These are phyloP conservation scores for Clarias pachynema DNA, from an alignment of 2,797 vertebrate species.

Conservation along the genomic window DNA sequence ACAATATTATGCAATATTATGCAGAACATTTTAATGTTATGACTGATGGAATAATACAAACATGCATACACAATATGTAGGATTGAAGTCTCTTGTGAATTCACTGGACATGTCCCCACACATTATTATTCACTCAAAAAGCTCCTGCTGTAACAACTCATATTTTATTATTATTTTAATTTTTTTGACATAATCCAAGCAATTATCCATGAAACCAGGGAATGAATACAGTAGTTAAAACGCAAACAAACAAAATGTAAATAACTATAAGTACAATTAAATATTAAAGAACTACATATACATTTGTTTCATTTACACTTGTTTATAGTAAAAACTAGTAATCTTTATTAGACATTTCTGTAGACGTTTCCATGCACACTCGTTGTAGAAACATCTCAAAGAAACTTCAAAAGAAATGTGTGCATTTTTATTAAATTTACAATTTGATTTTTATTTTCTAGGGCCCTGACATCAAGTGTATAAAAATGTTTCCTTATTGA, in stretches of 20 bases:
- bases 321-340: not conserved
- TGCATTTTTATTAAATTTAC: not conserved
- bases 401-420: not conserved
- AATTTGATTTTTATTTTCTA: not conserved
- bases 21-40: too few relatives aligned
- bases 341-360: not conserved
- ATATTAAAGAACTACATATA: not conserved
- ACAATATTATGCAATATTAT: too few relatives aligned
- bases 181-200: not conserved
- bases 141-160: not conserved
- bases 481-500: not conserved
- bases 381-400: not conserved
- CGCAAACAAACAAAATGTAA: not conserved
- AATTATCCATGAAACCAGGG: not conserved
- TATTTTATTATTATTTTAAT: not conserved
- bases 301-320: not conserved
- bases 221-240: not conserved
- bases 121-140: constrained; percentile 5
- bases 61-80: not conserved
- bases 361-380: not conserved
- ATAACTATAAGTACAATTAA: not conserved
- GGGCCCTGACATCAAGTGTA: too few relatives aligned
- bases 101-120: not conserved
- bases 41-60: too few relatives aligned
- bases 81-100: not conserved